Conservation (phyloP, 2,888 invertebrate genomes). For the Callyntrura sp. region DNA sequence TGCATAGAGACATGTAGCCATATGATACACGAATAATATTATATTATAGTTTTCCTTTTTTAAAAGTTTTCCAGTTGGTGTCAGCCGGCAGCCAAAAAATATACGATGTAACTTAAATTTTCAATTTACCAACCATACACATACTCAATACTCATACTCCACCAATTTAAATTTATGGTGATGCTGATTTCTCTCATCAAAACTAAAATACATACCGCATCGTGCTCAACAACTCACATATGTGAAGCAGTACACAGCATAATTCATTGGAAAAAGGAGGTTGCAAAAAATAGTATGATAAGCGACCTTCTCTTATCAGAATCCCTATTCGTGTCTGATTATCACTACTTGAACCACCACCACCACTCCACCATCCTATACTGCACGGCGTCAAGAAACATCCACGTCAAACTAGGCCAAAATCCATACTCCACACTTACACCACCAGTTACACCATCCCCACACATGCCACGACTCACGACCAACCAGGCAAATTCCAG, state of each 20-base stretch:
- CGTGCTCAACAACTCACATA: no score
- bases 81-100: neutral
- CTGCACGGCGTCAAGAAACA: neutral
- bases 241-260: neutral
- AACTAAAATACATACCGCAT: neutral
- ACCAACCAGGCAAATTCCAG: no score
- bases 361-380: neutral
- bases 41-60: neutral
- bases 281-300: constrained; percentile 4
- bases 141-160: neutral
- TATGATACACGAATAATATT: neutral
- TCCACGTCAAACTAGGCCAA: constrained; percentile 29
- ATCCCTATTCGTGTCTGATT: constrained; percentile 7
- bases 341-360: neutral
- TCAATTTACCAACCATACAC: neutral
- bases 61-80: neutral
- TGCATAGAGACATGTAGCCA: neutral
- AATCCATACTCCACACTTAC: neutral
- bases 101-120: constrained; percentile 23
- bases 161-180: constrained; percentile 2
- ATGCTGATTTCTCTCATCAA: no score
- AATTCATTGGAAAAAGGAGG: constrained; percentile 20
- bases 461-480: no score
- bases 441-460: no score
- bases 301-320: constrained; percentile 8